Evolutionary conservation across 2,888 invertebrate genomes (phyloP).

Genomic region (Polylopha cassiicola): DNA sequence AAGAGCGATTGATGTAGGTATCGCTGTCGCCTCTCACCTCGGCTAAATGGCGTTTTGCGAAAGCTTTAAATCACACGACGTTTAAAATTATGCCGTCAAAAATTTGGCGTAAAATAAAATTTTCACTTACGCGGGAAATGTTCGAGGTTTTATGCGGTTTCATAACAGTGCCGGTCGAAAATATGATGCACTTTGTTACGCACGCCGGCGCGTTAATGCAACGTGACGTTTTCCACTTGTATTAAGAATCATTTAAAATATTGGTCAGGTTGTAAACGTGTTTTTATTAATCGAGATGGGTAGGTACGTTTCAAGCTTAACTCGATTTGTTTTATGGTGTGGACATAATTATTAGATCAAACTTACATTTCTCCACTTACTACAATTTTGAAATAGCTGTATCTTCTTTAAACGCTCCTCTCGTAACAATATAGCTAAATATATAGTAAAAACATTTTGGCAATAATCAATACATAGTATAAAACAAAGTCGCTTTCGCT

Average conservation of each 20-base stretch:
- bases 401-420: too few relatives aligned
- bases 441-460: too few relatives aligned
- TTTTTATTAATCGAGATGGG: too few relatives aligned
- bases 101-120: constrained; percentile 57
- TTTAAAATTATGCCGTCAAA: constrained; percentile 59
- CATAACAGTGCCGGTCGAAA: constrained; percentile 48
- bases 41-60: constrained; percentile 56
- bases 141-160: constrained; percentile 61
- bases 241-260: constrained; percentile 10
- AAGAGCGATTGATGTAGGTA: constrained; percentile 36
- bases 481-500: too few relatives aligned
- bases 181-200: constrained; percentile 48
- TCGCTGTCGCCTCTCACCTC: constrained; percentile 45
- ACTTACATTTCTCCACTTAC: too few relatives aligned
- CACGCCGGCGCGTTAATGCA: constrained; percentile 26
- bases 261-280: too few relatives aligned
- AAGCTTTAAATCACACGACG: constrained; percentile 60
- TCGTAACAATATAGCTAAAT: too few relatives aligned
- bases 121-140: constrained; percentile 55
- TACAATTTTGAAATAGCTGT: too few relatives aligned
- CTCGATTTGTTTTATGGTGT: too few relatives aligned
- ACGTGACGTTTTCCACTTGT: constrained; percentile 19
- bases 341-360: too few relatives aligned
- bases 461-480: too few relatives aligned
- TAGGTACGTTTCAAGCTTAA: too few relatives aligned